Percentiles rank a stretch among this genome's conserved stretches.
Conservation (phyloP, 2,888 invertebrate genomes). For the Cylloceria caligata region DNA sequence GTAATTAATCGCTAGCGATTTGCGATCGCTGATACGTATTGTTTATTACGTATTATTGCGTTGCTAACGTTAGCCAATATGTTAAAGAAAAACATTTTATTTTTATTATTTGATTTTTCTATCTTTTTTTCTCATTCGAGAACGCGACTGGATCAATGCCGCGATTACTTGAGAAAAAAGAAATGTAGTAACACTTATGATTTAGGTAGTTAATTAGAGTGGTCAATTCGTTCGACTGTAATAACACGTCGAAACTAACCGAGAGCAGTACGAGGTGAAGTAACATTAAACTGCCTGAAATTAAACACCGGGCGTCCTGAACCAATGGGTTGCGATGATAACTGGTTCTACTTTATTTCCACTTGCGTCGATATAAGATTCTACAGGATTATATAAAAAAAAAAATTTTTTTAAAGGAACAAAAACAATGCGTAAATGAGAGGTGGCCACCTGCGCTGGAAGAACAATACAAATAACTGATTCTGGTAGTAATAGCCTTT, state of each 20-base stretch:
- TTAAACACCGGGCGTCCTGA: constrained; percentile 45
- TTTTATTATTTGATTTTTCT: constrained; percentile 40
- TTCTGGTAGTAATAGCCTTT: constrained; percentile 47
- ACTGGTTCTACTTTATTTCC: constrained; percentile 58
- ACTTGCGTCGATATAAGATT: constrained; percentile 56
- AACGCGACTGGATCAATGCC: neutral
- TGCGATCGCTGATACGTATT: constrained; percentile 25
- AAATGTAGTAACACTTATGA: constrained; percentile 48
- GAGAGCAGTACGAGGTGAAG: constrained; percentile 69
- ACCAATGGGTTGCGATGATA: constrained; percentile 56
- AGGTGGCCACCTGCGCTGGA: constrained; percentile 48
- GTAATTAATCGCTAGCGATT: constrained; percentile 47
- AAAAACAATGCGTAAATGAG: constrained; percentile 38
- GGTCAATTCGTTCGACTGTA: constrained; percentile 48
- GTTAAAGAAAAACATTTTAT: constrained; percentile 47
- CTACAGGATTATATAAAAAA: constrained; percentile 43
- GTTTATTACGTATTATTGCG: constrained; percentile 53
- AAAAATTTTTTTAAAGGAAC: constrained; percentile 2
- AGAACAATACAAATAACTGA: constrained; percentile 41
- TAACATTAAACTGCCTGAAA: constrained; percentile 69
- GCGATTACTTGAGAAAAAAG: constrained; percentile 16
- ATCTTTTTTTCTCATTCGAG: constrained; percentile 18
- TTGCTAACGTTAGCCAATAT: constrained; percentile 59
- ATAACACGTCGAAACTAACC: constrained; percentile 34
- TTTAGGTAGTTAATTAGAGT: constrained; percentile 65